Conservation (phyloP, 1,140 invertebrate species). For the Andricus grossulariae region DNA sequence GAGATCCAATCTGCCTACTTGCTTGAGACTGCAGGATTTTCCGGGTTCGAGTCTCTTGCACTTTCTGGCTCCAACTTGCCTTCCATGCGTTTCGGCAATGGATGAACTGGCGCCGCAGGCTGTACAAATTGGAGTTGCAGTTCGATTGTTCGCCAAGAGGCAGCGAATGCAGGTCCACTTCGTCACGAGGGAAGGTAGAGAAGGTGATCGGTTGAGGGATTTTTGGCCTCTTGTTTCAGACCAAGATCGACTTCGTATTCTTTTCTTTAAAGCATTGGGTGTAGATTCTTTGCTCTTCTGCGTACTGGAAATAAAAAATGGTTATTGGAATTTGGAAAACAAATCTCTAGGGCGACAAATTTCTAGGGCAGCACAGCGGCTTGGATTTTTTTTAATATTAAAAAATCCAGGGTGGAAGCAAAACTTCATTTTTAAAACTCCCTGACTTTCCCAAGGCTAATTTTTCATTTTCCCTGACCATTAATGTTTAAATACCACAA, state of each 20-base stretch:
- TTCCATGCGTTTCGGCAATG: constrained; percentile 66
- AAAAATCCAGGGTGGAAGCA: no score
- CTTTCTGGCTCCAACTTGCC: constrained; percentile 69
- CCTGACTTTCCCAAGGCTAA: no score
- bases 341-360: no score
- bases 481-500: no score
- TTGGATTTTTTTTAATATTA: no score
- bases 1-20: constrained; percentile 55
- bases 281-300: constrained; percentile 51
- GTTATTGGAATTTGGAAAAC: constrained; percentile 1
- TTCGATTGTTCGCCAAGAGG: constrained; percentile 68
- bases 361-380: no score
- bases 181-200: constrained; percentile 67
- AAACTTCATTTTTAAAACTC: no score
- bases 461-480: no score
- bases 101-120: constrained; percentile 71
- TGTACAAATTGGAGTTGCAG: constrained; percentile 66
- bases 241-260: constrained; percentile 64
- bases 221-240: constrained; percentile 52
- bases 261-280: constrained; percentile 52
- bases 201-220: constrained; percentile 61
- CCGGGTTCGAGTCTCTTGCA: constrained; percentile 65
- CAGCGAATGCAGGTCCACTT: constrained; percentile 74
- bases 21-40: constrained; percentile 62
- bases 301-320: constrained; percentile 55